Base-by-base conservation (phyloP, 1,140 invertebrate genomes). In the Zaprionus lachaisei region DNA sequence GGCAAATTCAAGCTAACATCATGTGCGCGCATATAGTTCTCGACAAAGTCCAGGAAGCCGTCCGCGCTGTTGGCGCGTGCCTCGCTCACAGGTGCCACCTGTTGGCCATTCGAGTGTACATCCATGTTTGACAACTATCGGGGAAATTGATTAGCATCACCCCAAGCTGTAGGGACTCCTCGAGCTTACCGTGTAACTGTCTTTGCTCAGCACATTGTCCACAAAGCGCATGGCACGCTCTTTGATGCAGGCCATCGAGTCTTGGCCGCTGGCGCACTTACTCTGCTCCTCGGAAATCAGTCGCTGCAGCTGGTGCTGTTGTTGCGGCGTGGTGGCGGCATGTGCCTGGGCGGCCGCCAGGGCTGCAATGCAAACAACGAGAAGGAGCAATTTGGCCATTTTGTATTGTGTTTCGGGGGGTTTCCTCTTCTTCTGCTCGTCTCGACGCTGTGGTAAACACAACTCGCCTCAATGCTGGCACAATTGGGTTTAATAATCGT, bases 221-320 rank as follows among this genome's bases (percentile, higher is more conserved):
- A 97, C 93, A 56, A 97, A 94, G 61, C 95, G 95, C 92, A 97
- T 95, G 56, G 96, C 95, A 86, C 96, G 96, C 93, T 95, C 96
- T 93, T 97, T 97, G 93, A 97, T 95, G 93, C 96, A 97, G 26
- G 96, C 95, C 49, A 97, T 94, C 7, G 96, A 95, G 89, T 97
- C 96, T 82, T 96, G 96, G 61, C 96, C 96, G 67, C 95, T 95
- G 38, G 94, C 94, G 90, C 96, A 97, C 79, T 96, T 95, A 24
- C 93, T 94, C 81, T 95, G 95, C 92, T 96, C 95, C 90, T 96
- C 95, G 80, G 96, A 96, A 6, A 96, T 95, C 87, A 96, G 94
- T 34, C 94, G 93, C 77, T 96, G 95, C 94, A 96, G 94, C 95
- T 70, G 94, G n/a, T 94, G 93, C 77, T 96, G 95, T 94, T 96